Conservation (phyloP, 1,140 invertebrate species). For the Leucophenga varia region DNA sequence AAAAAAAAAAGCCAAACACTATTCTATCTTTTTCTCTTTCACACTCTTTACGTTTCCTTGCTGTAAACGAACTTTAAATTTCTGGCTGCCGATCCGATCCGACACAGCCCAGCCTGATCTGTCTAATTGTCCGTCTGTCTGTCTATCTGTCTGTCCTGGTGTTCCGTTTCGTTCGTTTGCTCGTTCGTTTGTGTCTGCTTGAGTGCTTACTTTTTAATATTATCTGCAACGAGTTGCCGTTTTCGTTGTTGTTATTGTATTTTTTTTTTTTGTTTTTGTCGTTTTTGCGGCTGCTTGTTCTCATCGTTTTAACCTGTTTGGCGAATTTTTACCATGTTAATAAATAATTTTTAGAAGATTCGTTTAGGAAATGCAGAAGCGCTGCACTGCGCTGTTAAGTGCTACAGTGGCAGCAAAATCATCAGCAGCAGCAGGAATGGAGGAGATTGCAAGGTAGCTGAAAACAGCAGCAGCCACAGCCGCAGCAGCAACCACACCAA, state of each 20-base stretch:
- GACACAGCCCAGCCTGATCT: background rate
- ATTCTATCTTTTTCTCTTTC: too few relatives aligned
- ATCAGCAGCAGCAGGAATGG: slow-evolving; percentile 5
- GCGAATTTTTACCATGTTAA: slow-evolving; percentile 52
- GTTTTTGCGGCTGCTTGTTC: too few relatives aligned
- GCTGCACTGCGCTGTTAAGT: slow-evolving; percentile 28
- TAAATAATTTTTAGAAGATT: slow-evolving; percentile 54
- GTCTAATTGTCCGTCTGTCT: slow-evolving; percentile 25
- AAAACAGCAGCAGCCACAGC: slow-evolving; percentile 12
- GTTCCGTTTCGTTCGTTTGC: too few relatives aligned
- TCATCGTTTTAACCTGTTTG: slow-evolving; percentile 53
- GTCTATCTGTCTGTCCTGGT: slow-evolving; percentile 3
- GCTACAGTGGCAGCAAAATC: slow-evolving; percentile 29
- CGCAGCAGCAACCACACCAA: slow-evolving; percentile 8
- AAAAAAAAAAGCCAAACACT: too few relatives aligned
- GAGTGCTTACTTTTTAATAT: too few relatives aligned
- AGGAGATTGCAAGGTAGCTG: too few relatives aligned
- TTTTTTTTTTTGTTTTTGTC: slow-evolving; percentile 51
- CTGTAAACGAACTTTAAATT: too few relatives aligned
- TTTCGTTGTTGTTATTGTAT: slow-evolving; percentile 24
- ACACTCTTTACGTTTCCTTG: too few relatives aligned
- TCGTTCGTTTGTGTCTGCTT: too few relatives aligned
- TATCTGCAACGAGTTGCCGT: slow-evolving; percentile 6
- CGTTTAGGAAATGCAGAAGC: slow-evolving; percentile 21
- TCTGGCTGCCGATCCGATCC: too few relatives aligned